Conservation (phyloP, 2,888 invertebrate species). For the Caenorhabditis imperialis region DNA sequence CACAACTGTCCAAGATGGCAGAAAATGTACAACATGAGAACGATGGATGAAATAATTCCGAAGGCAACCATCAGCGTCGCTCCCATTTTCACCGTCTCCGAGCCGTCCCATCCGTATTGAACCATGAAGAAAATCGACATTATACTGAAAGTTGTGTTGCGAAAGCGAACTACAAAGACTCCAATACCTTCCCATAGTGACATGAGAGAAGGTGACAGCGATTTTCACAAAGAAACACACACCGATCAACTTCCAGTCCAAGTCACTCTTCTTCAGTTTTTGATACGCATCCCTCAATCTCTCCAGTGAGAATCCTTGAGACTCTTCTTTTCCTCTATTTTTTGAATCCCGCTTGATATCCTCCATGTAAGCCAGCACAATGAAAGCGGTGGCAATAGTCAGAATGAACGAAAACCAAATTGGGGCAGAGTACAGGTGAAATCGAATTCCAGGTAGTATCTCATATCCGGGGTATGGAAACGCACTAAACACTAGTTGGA, state of each 20-base stretch:
- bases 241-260: slow-evolving; percentile 32
- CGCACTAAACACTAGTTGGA: slow-evolving; percentile 58
- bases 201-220: slow-evolving; percentile 17
- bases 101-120: no score
- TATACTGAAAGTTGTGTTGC: no score
- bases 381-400: slow-evolving; percentile 11
- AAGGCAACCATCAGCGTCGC: no score
- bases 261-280: slow-evolving; percentile 14
- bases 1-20: no score
- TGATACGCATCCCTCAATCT: slow-evolving; percentile 6
- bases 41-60: no score
- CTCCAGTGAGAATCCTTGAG: slow-evolving; percentile 3
- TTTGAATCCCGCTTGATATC: slow-evolving; percentile 17
- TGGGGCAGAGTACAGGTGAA: slow-evolving; percentile 34
- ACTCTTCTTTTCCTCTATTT: not conserved
- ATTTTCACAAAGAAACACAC: slow-evolving; percentile 32
- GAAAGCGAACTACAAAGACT: no score
- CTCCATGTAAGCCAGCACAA: slow-evolving; percentile 25
- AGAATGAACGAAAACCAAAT: slow-evolving; percentile 34
- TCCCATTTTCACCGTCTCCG: no score
- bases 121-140: no score
- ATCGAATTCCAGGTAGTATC: slow-evolving; percentile 45
- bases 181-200: slow-evolving; percentile 29
- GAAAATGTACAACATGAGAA: no score
- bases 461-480: slow-evolving; percentile 60